A percentile compares a stretch with the other conserved stretches of the same genome.
Evolutionary conservation across 1,140 invertebrate genomes (phyloP).

Genomic region (Holcopasites calliopsidis): DNA sequence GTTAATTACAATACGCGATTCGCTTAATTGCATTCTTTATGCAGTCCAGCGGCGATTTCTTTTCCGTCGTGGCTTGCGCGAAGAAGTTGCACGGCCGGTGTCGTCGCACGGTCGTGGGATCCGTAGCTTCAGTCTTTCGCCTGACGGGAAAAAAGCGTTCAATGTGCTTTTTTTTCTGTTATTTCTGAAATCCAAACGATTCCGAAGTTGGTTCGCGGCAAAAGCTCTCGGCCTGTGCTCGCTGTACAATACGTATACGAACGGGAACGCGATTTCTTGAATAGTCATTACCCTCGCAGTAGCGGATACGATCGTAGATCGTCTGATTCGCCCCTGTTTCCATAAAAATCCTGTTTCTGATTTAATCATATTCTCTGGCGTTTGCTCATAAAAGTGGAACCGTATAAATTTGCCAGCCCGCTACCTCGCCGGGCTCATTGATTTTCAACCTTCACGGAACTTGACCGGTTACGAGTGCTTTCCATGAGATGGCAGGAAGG

Average conservation of each 20-base stretch:
- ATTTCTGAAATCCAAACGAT: too few species aligned
- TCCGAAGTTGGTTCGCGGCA: background rate
- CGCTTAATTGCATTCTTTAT: conserved; percentile 73
- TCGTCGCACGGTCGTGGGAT: conserved; percentile 30
- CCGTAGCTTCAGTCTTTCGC: conserved; percentile 19
- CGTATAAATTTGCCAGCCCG: conserved; percentile 37
- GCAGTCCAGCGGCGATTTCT: conserved; percentile 62
- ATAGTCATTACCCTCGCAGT: conserved; percentile 9
- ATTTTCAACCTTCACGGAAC: conserved; percentile 50
- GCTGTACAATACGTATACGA: background rate
- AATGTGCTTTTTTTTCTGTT: too few species aligned
- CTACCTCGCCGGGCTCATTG: conserved; percentile 53
- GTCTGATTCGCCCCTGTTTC: conserved; percentile 11
- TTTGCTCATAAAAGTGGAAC: conserved; percentile 46
- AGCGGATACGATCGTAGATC: conserved; percentile 30
- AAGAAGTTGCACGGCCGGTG: conserved; percentile 61
- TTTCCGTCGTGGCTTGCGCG: conserved; percentile 46
- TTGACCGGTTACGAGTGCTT: conserved; percentile 34
- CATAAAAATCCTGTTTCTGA: conserved; percentile 21
- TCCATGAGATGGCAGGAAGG: conserved; percentile 55
- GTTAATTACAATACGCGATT: conserved; percentile 70
- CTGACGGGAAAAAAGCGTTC: too few species aligned
- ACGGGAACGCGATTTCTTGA: conserved; percentile 9
- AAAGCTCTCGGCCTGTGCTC: background rate
- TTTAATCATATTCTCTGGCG: conserved; percentile 27